Evolutionary conservation across 1,140 invertebrate species (phyloP).

Genomic region (Trichoplusia ni): DNA sequence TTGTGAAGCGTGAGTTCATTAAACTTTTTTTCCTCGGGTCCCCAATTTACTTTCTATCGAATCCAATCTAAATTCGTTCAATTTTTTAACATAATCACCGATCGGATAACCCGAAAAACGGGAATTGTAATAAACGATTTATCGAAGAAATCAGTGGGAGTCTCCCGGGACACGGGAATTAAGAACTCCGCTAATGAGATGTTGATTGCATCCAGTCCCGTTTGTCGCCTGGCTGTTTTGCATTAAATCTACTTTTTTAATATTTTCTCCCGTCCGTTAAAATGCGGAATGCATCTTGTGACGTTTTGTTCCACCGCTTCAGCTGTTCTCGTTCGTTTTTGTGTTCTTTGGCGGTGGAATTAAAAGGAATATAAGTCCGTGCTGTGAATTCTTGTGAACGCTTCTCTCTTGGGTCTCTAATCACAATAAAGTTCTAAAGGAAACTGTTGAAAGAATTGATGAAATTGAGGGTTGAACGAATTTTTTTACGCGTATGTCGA

Average conservation of each 20-base stretch:
- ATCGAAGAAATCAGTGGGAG: slow-evolving; percentile 61
- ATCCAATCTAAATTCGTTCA: slow-evolving; percentile 53
- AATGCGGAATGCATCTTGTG: slow-evolving; percentile 70
- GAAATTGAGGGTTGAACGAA: no score
- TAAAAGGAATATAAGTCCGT: slow-evolving; percentile 40
- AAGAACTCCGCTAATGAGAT: slow-evolving; percentile 73
- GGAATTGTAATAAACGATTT: slow-evolving; percentile 66
- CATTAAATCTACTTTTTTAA: slow-evolving; percentile 59
- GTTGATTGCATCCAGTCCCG: slow-evolving; percentile 69
- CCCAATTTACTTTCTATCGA: slow-evolving; percentile 46
- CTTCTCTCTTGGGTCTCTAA: background rate
- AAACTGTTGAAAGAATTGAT: no score
- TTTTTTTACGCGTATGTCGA: no score
- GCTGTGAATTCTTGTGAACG: background rate
- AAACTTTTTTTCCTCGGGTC: slow-evolving; percentile 58
- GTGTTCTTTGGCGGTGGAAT: slow-evolving; percentile 52
- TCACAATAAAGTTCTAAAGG: background rate
- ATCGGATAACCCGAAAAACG: slow-evolving; percentile 53
- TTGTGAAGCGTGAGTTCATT: slow-evolving; percentile 53
- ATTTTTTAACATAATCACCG: slow-evolving; percentile 64
- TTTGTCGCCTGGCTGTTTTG: slow-evolving; percentile 56
- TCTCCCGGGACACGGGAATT: slow-evolving; percentile 61
- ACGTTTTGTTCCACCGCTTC: slow-evolving; percentile 54
- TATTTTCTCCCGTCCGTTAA: slow-evolving; percentile 48
- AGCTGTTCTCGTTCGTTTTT: slow-evolving; percentile 38